Conservation (phyloP, 2,113 vertebrate species). For the Sylvilagus bachmani region DNA sequence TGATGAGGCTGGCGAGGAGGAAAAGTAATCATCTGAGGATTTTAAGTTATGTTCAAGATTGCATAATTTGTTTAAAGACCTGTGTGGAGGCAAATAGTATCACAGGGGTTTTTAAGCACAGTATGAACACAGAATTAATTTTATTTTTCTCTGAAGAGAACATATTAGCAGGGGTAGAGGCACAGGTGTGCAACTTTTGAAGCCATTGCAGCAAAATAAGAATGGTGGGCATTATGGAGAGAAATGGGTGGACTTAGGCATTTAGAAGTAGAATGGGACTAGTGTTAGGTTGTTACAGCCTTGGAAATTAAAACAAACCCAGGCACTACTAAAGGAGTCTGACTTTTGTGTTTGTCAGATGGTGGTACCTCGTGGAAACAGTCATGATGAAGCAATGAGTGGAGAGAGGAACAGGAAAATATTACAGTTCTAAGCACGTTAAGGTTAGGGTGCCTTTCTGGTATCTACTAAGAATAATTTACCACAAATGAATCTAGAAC, state of each 20-base stretch:
- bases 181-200: background rate
- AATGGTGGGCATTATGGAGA: background rate
- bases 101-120: background rate
- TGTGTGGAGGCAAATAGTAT: background rate
- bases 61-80: constrained; percentile 27
- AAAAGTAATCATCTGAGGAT: background rate
- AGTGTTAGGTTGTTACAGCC: background rate
- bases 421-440: background rate
- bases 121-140: background rate
- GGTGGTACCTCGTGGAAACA: background rate
- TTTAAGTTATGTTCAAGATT: background rate
- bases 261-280: background rate
- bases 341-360: background rate
- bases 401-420: background rate
- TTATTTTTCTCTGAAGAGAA: background rate
- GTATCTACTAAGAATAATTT: background rate
- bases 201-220: constrained; percentile 4
- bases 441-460: background rate
- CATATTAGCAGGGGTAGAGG: background rate
- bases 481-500: background rate
- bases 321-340: background rate
- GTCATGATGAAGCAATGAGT: background rate
- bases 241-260: background rate
- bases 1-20: background rate
- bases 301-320: background rate